These are phyloP conservation scores for Drosophila bocki DNA, from an alignment of 1,140 invertebrate species.

Conservation along the genomic window DNA sequence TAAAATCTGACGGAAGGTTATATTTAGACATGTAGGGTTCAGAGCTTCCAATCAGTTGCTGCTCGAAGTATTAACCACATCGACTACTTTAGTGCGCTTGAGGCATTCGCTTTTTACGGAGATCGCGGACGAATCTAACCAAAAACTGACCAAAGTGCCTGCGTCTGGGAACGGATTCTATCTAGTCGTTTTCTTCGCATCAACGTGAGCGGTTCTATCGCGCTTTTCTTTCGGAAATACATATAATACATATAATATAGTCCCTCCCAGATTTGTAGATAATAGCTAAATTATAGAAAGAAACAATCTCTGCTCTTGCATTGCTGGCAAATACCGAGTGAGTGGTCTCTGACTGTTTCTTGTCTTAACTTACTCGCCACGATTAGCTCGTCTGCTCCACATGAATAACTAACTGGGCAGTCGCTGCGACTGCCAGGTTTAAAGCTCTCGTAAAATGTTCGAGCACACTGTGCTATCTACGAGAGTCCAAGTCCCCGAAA, in stretches of 20 bases:
- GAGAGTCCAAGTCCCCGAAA: conserved; percentile 53
- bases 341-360: background rate
- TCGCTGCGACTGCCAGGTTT: background rate
- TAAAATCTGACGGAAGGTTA: too few species aligned
- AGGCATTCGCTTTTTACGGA: background rate
- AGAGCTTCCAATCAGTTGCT: background rate
- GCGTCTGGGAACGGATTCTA: background rate
- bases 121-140: background rate
- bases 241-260: background rate
- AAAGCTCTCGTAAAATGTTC: background rate
- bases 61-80: background rate
- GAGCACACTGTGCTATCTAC: conserved; percentile 47
- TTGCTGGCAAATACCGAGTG: background rate
- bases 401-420: background rate
- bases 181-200: conserved; percentile 1
- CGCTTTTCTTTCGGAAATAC: background rate
- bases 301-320: background rate
- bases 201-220: conserved; percentile 1
- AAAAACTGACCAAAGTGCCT: background rate
- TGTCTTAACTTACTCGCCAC: background rate
- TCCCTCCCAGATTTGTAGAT: background rate
- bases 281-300: background rate
- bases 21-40: background rate
- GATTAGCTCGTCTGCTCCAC: background rate
- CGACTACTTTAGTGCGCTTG: background rate